These are phyloP conservation scores for Rhinoptilus africanus DNA, from an alignment of 2,113 vertebrate species.

Conservation along the genomic window DNA sequence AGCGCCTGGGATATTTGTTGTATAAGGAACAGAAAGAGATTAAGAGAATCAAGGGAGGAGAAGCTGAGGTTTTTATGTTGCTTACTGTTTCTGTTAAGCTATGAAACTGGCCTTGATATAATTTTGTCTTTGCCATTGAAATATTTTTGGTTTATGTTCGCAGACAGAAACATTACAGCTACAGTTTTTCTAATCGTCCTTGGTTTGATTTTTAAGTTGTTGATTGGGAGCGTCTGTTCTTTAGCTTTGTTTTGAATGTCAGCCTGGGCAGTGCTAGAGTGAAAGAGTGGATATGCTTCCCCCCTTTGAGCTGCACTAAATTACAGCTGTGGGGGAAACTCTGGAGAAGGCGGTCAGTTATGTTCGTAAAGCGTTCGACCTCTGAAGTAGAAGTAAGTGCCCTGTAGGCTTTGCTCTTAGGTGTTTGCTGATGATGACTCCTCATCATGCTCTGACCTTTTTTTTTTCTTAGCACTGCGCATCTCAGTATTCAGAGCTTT, in stretches of 20 bases:
- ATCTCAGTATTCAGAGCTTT: conserved; percentile 96
- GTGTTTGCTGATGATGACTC: background rate
- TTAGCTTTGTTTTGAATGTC: background rate
- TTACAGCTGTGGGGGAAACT: background rate
- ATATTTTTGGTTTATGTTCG: background rate
- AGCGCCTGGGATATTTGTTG: background rate
- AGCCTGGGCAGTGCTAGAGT: background rate
- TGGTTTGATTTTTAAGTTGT: background rate
- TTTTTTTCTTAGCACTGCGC: conserved; percentile 89
- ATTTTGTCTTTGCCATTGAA: background rate
- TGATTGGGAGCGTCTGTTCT: background rate
- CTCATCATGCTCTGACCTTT: conserved; percentile 38
- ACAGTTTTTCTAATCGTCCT: background rate
- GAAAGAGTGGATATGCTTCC: background rate
- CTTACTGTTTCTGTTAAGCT: background rate
- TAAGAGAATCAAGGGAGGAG: background rate
- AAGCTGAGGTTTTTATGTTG: accelerated
- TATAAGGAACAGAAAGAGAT: background rate
- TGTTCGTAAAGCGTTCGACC: background rate
- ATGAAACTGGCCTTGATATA: background rate
- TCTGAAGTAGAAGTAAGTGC: background rate
- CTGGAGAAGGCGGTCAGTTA: background rate
- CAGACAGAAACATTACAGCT: accelerated
- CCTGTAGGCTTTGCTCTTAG: background rate
- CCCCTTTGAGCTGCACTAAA: background rate